Evolutionary conservation across 2,888 invertebrate species (phyloP).

Genomic region (Crematogaster levior): DNA sequence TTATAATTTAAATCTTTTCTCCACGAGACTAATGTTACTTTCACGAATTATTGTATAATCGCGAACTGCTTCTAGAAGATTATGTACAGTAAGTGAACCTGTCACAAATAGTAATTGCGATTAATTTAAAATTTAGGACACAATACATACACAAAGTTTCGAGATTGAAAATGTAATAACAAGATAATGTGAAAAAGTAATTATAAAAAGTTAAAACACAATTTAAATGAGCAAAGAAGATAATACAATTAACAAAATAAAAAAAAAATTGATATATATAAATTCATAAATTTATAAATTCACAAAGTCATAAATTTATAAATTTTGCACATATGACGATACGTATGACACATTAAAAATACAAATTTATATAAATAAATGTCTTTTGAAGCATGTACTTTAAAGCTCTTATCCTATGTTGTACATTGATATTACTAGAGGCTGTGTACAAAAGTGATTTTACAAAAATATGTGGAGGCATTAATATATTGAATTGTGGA

Average conservation of each 20-base stretch:
- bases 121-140: slow-evolving; percentile 4
- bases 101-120: not conserved
- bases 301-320: not conserved
- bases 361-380: not conserved
- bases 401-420: not conserved
- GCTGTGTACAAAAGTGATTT: not conserved
- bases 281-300: too few species aligned
- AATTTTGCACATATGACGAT: not conserved
- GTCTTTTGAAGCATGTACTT: not conserved
- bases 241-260: not conserved
- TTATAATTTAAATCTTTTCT: not conserved
- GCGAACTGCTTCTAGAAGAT: not conserved
- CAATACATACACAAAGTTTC: not conserved
- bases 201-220: not conserved
- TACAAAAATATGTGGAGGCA: not conserved
- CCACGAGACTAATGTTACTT: not conserved
- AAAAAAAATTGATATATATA: not conserved
- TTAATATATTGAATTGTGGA: too few species aligned
- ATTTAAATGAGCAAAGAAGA: not conserved
- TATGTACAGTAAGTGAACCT: not conserved
- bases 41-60: not conserved
- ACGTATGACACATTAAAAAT: not conserved
- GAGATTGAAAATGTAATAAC: not conserved
- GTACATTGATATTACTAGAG: not conserved
- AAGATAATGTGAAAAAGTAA: not conserved